A percentile compares a stretch with the other conserved stretches of the same genome.
These are phyloP conservation scores for Strix aluco DNA, from an alignment of 2,113 vertebrate genomes.

Conservation along the genomic window DNA sequence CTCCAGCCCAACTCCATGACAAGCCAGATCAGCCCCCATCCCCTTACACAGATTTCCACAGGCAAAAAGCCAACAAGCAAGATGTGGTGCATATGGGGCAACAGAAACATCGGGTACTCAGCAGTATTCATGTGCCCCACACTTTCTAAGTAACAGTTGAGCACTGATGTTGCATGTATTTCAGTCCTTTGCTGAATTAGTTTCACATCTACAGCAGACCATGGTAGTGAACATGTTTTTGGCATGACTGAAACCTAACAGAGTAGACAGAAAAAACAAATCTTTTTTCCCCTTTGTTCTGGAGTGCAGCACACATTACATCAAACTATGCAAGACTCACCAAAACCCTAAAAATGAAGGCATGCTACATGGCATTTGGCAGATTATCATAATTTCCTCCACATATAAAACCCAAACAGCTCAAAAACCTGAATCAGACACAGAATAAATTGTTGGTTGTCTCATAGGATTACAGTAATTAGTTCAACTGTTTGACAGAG, in stretches of 20 bases:
- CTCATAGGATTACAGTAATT: slow-evolving; percentile 26
- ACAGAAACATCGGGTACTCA: not conserved
- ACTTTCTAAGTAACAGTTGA: not conserved
- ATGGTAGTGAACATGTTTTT: not conserved
- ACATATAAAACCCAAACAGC: not conserved
- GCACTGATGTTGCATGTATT: not conserved
- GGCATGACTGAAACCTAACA: not conserved
- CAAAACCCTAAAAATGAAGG: not conserved
- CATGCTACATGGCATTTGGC: not conserved
- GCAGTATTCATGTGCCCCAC: not conserved
- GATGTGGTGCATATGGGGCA: not conserved
- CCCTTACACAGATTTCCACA: not conserved
- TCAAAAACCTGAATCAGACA: not conserved
- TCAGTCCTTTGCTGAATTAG: not conserved
- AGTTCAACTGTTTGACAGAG: slow-evolving; percentile 8
- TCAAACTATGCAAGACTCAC: not conserved
- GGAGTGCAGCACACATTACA: not conserved
- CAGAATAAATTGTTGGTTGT: not conserved
- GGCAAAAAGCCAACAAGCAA: not conserved
- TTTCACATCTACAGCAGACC: not conserved
- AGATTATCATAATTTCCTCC: not conserved
- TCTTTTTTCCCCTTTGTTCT: not conserved
- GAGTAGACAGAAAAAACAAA: not conserved
- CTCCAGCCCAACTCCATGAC: not conserved
- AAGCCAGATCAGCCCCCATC: not conserved